Base-by-base conservation (phyloP, 2,797 vertebrate genomes). In the Ceryle rudis region DNA sequence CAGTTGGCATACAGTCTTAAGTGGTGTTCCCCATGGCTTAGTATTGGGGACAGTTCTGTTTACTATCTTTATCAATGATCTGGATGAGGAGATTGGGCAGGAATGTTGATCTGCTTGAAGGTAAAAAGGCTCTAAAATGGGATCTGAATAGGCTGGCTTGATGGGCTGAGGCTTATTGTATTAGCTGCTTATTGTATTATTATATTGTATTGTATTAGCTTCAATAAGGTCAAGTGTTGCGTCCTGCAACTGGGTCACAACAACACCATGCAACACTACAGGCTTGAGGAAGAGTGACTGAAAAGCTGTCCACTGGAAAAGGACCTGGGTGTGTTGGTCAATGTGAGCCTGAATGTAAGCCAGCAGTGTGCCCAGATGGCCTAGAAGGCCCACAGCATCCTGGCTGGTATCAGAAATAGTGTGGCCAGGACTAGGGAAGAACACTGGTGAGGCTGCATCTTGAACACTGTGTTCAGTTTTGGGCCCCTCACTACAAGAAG, bases 61-160 rank as follows among this genome's bases (percentile, higher is more conserved):
- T 18, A 18, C 16, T 15, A 44, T n/a, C 46, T 37, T 66, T 58
- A 18, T 31, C 14, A 18, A 8, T 6, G 8, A 28, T n/a, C 21
- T 71, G 35, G 21, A 58, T 1, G 3, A 66, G 20, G 8, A 16
- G 13, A 77, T 37, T 0, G 25, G 25, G 20, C 0, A 1, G 6
- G 4, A 46, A 3, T 2, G 37, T 58, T 16, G 21, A 25, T 51
- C 10, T 85, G 21, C 26, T 4, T 1, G 9, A 60, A 44, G 10
- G 4, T 26, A 26, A 31, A 10, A 25, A 31, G 10, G 16, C 17
- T 25, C 13, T 67, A 0, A 29, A 58, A 31, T 33, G 16, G 52
- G 35, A 21, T 16, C 16, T 75, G 35, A 19, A 66, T 16, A 49
- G 35, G 29, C 19, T 74, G 33, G 28, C 28, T 28, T 0, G 3